phyloP scores from a whole-genome alignment of 2,888 invertebrate species.

The Myopa testacea region DNA sequence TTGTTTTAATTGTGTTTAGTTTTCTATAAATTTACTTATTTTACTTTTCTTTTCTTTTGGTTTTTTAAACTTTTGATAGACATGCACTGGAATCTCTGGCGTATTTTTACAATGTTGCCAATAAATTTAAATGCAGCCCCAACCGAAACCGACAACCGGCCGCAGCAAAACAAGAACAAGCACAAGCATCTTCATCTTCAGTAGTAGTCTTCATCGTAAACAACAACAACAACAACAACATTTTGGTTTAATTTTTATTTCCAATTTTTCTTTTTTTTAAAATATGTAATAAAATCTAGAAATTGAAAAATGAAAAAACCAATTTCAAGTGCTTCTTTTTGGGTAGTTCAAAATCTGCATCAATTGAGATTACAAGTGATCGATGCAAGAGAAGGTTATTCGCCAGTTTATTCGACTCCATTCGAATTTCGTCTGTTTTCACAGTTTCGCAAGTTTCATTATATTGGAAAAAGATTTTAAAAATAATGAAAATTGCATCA shows the following conservation, averaged over 20 bases:
- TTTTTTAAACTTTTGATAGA: conserved; percentile 43
- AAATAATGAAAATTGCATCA: too few species aligned
- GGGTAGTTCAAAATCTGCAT: neutral
- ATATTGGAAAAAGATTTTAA: too few species aligned
- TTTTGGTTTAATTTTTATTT: conserved; percentile 6
- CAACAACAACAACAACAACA: conserved; percentile 22
- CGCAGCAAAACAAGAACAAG: neutral
- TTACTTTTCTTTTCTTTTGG: too few species aligned
- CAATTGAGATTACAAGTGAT: neutral
- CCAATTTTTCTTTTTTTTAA: neutral
- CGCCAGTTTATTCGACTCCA: too few species aligned
- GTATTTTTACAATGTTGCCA: neutral
- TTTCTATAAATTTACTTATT: neutral
- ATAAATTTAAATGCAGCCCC: neutral
- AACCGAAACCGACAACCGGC: neutral
- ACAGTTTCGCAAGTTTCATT: too few species aligned
- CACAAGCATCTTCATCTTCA: neutral
- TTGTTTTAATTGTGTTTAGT: neutral
- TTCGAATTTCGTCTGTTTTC: too few species aligned
- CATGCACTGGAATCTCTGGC: conserved; percentile 38
- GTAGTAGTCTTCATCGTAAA: conserved; percentile 15
- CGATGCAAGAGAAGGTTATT: neutral
- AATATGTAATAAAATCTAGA: conserved; percentile 7
- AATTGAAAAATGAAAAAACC: neutral
- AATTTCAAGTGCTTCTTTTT: too few species aligned